Evolutionary conservation across 1,140 invertebrate genomes (phyloP).

Genomic region (Halyomorpha halys): DNA sequence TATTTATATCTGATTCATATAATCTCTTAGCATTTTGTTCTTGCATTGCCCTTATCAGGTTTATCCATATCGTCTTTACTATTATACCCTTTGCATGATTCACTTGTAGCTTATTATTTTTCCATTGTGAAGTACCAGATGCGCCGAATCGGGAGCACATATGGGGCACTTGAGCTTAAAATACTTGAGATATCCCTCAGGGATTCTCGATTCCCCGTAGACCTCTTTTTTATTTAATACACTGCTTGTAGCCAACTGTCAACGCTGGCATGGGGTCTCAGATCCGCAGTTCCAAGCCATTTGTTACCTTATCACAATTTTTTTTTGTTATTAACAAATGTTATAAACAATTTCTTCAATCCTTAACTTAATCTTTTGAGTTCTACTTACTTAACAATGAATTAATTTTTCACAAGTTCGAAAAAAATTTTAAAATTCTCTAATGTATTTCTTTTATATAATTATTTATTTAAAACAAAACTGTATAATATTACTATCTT

Average conservation of each 20-base stretch:
- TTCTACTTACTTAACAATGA: too few relatives aligned
- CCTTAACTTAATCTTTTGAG: too few relatives aligned
- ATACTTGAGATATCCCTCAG: not conserved
- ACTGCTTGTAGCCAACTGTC: too few relatives aligned
- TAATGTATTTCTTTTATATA: too few relatives aligned
- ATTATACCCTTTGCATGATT: not conserved
- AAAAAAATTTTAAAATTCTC: too few relatives aligned
- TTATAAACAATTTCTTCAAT: too few relatives aligned
- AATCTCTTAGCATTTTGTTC: not conserved
- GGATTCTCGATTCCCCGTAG: not conserved
- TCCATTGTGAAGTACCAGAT: constrained; percentile 1
- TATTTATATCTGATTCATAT: not conserved
- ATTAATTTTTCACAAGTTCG: too few relatives aligned
- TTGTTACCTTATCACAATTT: not conserved
- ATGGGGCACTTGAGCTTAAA: not conserved
- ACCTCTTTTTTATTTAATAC: too few relatives aligned
- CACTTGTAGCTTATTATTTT: not conserved
- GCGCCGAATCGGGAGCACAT: not conserved
- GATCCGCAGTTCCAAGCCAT: not conserved
- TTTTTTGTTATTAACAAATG: not conserved
- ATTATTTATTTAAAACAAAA: too few relatives aligned
- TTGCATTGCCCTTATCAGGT: not conserved
- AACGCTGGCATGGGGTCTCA: not conserved
- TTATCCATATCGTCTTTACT: too few relatives aligned
- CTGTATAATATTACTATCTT: too few relatives aligned